Evolutionary conservation across 1,140 invertebrate species (phyloP).

Genomic region (Drosophila nigromelanica): DNA sequence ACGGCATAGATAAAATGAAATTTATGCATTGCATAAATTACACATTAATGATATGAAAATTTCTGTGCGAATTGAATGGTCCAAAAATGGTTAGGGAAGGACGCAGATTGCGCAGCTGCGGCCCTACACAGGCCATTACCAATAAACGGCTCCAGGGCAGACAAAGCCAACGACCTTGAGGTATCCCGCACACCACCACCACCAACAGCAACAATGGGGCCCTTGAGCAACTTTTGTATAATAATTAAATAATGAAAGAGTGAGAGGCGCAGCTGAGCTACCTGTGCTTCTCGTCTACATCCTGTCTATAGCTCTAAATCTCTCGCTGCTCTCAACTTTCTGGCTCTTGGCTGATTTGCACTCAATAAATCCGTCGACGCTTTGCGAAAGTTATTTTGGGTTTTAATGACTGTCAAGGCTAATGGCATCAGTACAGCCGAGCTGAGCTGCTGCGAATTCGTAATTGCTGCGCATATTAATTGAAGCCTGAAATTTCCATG

Average conservation of each 20-base stretch:
- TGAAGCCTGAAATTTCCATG: constrained; percentile 22
- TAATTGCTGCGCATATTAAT: constrained; percentile 56
- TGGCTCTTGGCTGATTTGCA: constrained; percentile 59
- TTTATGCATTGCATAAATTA: constrained; percentile 66
- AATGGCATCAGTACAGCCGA: not conserved
- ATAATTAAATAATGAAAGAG: constrained; percentile 79
- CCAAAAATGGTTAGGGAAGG: constrained; percentile 31
- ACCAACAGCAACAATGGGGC: constrained; percentile 3
- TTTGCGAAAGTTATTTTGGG: constrained; percentile 51
- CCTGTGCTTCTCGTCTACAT: not conserved
- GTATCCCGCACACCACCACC: not conserved
- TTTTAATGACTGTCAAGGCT: constrained; percentile 37
- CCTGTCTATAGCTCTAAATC: not conserved
- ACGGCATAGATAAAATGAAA: constrained; percentile 9
- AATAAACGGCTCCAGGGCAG: constrained; percentile 45
- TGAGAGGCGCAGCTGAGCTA: not conserved
- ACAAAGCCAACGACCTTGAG: constrained; percentile 64
- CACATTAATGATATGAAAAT: constrained; percentile 60
- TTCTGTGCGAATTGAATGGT: constrained; percentile 54
- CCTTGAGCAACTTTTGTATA: constrained; percentile 60
- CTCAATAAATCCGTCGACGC: constrained; percentile 73
- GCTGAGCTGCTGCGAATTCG: constrained; percentile 27
- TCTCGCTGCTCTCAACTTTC: constrained; percentile 21
- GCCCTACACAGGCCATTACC: constrained; percentile 33
- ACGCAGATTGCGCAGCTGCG: constrained; percentile 46